Evolutionary conservation across 2,888 invertebrate genomes (phyloP).

Genomic region (Leptinotarsa haldemani): DNA sequence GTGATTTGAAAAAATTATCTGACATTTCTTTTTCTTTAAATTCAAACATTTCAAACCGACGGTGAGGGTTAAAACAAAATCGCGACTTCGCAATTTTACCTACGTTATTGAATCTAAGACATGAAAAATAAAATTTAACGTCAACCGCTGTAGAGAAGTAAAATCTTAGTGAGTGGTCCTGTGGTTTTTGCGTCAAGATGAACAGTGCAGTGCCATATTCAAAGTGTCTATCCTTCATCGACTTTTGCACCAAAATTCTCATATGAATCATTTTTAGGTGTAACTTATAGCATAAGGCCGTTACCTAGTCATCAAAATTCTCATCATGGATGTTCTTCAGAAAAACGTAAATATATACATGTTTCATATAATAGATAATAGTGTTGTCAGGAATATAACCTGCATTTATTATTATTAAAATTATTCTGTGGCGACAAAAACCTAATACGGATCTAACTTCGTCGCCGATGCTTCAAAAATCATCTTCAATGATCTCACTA

Average conservation of each 20-base stretch:
- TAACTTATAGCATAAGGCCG: slow-evolving; percentile 55
- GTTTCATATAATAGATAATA: slow-evolving; percentile 39
- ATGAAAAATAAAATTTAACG: slow-evolving; percentile 47
- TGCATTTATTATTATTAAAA: too few species aligned
- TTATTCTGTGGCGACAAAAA: too few species aligned
- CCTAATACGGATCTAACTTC: too few species aligned
- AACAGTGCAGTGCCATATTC: slow-evolving; percentile 37
- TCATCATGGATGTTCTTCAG: slow-evolving; percentile 61
- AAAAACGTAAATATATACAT: slow-evolving; percentile 60
- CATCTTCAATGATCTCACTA: too few species aligned
- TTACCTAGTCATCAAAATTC: slow-evolving; percentile 53
- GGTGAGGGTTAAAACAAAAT: neutral
- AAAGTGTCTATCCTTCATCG: slow-evolving; percentile 33
- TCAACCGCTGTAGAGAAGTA: slow-evolving; percentile 48
- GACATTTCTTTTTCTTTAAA: too few species aligned
- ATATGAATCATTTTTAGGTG: slow-evolving; percentile 57
- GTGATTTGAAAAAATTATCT: too few species aligned
- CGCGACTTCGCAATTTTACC: slow-evolving; percentile 17
- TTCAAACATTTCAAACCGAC: too few species aligned
- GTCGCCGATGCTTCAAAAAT: too few species aligned
- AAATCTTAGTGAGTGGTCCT: slow-evolving; percentile 47
- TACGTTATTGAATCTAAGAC: slow-evolving; percentile 44
- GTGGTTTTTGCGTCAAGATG: slow-evolving; percentile 39
- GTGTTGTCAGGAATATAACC: slow-evolving; percentile 11
- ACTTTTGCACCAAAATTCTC: slow-evolving; percentile 26